Percentiles rank a stretch among this genome's conserved stretches.
Evolutionary conservation across 1,140 invertebrate species (phyloP).

Genomic region (Scylla paramamosain): DNA sequence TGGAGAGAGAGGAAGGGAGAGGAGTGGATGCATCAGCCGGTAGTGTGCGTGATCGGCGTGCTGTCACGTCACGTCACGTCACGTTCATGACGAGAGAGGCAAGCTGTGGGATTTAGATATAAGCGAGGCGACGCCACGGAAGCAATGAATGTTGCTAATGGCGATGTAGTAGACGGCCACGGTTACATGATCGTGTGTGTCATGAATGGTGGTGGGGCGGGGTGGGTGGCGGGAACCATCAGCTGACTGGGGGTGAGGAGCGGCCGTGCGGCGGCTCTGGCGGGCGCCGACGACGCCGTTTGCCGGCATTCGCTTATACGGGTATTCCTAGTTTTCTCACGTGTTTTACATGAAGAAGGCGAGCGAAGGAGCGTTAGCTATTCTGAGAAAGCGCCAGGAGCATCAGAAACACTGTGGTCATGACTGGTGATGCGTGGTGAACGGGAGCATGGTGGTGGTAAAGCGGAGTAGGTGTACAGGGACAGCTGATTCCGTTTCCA

Average conservation of each 20-base stretch:
- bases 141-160: not conserved
- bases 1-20: not conserved
- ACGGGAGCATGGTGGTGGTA: not conserved
- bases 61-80: not conserved
- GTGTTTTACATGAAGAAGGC: not conserved
- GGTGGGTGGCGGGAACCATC: conserved; percentile 64
- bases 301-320: conserved; percentile 42
- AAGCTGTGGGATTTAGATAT: not conserved
- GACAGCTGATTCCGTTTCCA: conserved; percentile 76
- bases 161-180: conserved; percentile 28
- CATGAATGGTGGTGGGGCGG: conserved; percentile 70
- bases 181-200: conserved; percentile 61
- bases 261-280: conserved; percentile 41
- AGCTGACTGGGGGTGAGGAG: conserved; percentile 69
- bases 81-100: not conserved
- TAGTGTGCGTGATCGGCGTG: not conserved
- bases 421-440: not conserved
- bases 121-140: too few species aligned
- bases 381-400: not conserved
- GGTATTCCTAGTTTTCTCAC: not conserved
- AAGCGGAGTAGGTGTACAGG: conserved; percentile 40
- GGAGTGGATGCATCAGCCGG: not conserved
- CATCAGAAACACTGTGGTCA: not conserved
- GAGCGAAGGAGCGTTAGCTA: not conserved
- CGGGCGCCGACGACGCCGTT: conserved; percentile 39